Conservation (phyloP, 2,113 vertebrate genomes). For the Sialia sialis region DNA sequence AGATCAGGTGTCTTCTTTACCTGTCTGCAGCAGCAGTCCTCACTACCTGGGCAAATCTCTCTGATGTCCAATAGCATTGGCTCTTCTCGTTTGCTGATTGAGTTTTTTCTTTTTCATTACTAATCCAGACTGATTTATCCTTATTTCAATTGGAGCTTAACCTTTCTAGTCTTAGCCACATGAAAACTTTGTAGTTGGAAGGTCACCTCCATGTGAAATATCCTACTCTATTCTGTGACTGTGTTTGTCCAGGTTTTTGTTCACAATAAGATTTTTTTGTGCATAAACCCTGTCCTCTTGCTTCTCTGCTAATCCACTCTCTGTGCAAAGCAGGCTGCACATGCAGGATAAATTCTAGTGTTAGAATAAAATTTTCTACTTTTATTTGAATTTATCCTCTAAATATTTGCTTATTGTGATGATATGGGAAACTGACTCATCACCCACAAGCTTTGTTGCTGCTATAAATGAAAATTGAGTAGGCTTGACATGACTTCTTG, state of each 20-base stretch:
- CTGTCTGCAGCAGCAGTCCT: background rate
- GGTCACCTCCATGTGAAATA: background rate
- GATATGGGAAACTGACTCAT: background rate
- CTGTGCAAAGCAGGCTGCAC: background rate
- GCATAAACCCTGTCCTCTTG: background rate
- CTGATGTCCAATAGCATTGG: background rate
- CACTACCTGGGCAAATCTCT: background rate
- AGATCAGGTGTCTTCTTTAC: rapidly evolving
- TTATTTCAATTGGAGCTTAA: background rate
- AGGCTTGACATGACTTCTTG: background rate
- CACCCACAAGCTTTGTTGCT: background rate
- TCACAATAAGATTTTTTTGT: background rate
- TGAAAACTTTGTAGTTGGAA: background rate
- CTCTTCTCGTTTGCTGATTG: background rate
- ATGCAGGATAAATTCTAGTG: background rate
- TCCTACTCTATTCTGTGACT: background rate
- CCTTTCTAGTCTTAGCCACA: background rate
- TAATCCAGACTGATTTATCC: background rate
- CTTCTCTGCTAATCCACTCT: background rate
- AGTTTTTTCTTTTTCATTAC: background rate
- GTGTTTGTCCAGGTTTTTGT: background rate
- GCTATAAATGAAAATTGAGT: background rate
- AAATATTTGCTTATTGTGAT: background rate
- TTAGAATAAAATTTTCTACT: background rate
- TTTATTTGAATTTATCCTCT: background rate